These are phyloP conservation scores for Arbacia lixula DNA, from an alignment of 53 echinoderm and acorn worm genomes.

Conservation along the genomic window DNA sequence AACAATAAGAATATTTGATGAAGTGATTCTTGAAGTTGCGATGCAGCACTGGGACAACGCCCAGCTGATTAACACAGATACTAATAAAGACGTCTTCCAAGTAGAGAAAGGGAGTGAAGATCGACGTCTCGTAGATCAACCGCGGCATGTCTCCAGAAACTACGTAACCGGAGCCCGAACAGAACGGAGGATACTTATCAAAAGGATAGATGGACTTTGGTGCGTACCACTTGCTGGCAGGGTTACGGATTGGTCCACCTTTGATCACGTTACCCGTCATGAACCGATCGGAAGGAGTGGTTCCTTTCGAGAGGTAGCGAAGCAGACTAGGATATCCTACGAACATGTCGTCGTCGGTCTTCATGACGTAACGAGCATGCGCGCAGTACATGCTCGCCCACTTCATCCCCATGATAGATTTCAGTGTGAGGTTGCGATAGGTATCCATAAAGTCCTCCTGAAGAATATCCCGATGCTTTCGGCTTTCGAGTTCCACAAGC, in stretches of 20 bases:
- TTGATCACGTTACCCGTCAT: neutral
- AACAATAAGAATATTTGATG: neutral
- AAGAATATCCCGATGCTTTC: slow-evolving; percentile 54
- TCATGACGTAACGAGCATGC: slow-evolving; percentile 48
- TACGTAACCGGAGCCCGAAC: slow-evolving; percentile 17
- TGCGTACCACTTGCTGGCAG: neutral
- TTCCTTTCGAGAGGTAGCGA: neutral
- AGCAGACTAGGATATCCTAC: slow-evolving; percentile 48
- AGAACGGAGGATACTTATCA: neutral
- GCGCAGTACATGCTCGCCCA: slow-evolving; percentile 71
- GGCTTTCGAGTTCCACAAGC: slow-evolving; percentile 33
- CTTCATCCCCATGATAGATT: slow-evolving; percentile 75
- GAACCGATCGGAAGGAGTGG: neutral
- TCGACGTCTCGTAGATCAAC: neutral
- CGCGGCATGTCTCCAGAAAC: neutral
- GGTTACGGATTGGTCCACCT: neutral
- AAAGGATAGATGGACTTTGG: neutral
- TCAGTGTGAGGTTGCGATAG: slow-evolving; percentile 72
- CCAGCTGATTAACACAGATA: neutral
- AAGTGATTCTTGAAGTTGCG: neutral
- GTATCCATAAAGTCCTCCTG: slow-evolving; percentile 62
- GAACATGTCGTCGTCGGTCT: slow-evolving; percentile 72
- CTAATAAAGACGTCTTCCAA: neutral
- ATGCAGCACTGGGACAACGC: neutral
- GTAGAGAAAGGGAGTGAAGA: neutral